A percentile compares a stretch with the other conserved stretches of the same genome.
Evolutionary conservation across 2,888 invertebrate species (phyloP).

Genomic region (Neoscelio sp.): DNA sequence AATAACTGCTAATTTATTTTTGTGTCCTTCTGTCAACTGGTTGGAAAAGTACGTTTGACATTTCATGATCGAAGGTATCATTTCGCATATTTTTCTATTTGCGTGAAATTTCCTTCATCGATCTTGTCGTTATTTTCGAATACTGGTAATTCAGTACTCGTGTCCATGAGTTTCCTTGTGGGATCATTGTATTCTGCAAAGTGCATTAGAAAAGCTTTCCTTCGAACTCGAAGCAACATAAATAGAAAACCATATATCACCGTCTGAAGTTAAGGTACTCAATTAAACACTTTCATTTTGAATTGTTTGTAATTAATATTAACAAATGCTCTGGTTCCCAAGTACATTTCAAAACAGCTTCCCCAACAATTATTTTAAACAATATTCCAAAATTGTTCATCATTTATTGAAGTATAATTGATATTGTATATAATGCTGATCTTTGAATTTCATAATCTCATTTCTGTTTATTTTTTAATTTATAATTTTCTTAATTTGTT

Average conservation of each 20-base stretch:
- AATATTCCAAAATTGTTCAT: too few relatives aligned
- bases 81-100: slow-evolving; percentile 34
- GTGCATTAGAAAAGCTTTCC: slow-evolving; percentile 70
- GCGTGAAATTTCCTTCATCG: slow-evolving; percentile 74
- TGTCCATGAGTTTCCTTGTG: slow-evolving; percentile 73
- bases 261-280: slow-evolving; percentile 56
- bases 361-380: too few relatives aligned
- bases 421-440: too few relatives aligned
- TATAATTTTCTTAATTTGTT: too few relatives aligned
- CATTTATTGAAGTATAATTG: too few relatives aligned
- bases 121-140: slow-evolving; percentile 79
- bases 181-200: slow-evolving; percentile 65
- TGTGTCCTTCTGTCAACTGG: too few relatives aligned
- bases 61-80: slow-evolving; percentile 35
- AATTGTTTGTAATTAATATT: slow-evolving; percentile 44
- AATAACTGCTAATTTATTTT: too few relatives aligned
- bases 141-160: slow-evolving; percentile 81
- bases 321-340: slow-evolving; percentile 18
- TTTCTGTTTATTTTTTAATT: too few relatives aligned
- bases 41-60: not conserved
- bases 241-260: slow-evolving; percentile 78
- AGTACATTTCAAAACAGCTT: not conserved
- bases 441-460: too few relatives aligned
- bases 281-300: slow-evolving; percentile 52
- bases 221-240: slow-evolving; percentile 75